Evolutionary conservation across 2,888 invertebrate genomes (phyloP).

Genomic region (Lapara coniferarum): DNA sequence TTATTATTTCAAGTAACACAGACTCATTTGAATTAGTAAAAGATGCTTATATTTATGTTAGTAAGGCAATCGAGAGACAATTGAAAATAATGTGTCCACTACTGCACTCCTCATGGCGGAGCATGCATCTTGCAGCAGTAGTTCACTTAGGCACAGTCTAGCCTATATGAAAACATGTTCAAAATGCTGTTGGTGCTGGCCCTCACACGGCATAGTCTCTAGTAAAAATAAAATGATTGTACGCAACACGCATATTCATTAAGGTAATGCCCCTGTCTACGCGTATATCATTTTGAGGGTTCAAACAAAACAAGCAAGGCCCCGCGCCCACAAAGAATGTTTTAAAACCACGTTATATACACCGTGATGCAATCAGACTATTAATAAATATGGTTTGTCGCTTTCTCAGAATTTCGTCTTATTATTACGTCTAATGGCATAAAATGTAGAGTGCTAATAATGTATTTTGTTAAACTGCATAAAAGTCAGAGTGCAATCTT

Average conservation of each 20-base stretch:
- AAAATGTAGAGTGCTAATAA: background rate
- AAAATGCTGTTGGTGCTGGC: too few species aligned
- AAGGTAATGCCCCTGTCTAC: conserved; percentile 41
- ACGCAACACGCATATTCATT: conserved; percentile 33
- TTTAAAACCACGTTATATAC: conserved; percentile 58
- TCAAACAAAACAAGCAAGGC: conserved; percentile 60
- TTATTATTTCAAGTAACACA: too few species aligned
- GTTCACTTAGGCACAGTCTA: too few species aligned
- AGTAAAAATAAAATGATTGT: too few species aligned
- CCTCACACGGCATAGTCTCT: too few species aligned
- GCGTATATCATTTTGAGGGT: conserved; percentile 45
- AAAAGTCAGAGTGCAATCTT: background rate
- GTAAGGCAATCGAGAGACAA: too few species aligned
- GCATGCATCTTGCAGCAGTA: too few species aligned
- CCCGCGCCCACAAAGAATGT: conserved; percentile 56
- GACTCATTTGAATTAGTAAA: too few species aligned
- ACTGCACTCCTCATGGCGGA: too few species aligned
- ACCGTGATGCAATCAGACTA: conserved; percentile 43
- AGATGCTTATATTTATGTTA: too few species aligned
- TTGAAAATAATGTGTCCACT: too few species aligned
- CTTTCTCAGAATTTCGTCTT: background rate
- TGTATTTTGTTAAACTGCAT: background rate
- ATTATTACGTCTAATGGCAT: background rate
- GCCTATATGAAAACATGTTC: too few species aligned
- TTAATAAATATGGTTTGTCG: background rate